These are phyloP conservation scores for Hirtodrosophila duncani DNA, from an alignment of 2,888 invertebrate genomes.

Conservation along the genomic window DNA sequence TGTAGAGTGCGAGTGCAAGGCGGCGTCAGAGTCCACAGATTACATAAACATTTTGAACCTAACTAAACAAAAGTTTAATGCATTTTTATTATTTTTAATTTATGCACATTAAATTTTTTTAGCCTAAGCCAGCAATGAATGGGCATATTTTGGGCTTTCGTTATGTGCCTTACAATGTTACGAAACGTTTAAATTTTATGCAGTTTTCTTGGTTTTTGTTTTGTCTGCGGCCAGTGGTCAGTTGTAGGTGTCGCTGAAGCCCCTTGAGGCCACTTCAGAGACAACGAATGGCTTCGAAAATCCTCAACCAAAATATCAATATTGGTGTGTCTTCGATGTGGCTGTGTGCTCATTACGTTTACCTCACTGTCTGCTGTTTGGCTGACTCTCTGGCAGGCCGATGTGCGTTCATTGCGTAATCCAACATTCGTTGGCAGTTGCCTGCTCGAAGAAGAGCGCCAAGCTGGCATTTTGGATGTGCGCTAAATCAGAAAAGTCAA, in stretches of 20 bases:
- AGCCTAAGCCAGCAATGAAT: conserved; percentile 40
- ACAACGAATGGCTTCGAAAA: conserved; percentile 10
- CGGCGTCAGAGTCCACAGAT: conserved; percentile 11
- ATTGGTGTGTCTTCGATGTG: conserved; percentile 42
- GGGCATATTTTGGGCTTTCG: conserved; percentile 25
- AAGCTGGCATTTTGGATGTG: conserved; percentile 12
- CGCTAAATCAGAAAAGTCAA: conserved; percentile 64
- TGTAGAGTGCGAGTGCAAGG: conserved; percentile 8
- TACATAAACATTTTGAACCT: conserved; percentile 44
- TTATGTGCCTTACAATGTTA: conserved; percentile 12
- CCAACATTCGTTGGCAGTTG: conserved; percentile 60
- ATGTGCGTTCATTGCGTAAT: conserved; percentile 72
- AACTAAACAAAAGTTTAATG: conserved; percentile 65
- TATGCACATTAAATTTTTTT: conserved; percentile 43
- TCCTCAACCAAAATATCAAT: conserved; percentile 65
- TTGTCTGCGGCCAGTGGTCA: too few relatives aligned
- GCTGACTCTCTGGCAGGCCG: conserved; percentile 13
- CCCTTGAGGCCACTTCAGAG: conserved; percentile 17
- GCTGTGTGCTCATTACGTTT: conserved; percentile 60
- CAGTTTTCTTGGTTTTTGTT: conserved; percentile 45
- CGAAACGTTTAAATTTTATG: conserved; percentile 36
- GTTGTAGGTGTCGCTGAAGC: conserved; percentile 59
- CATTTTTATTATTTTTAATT: conserved; percentile 63
- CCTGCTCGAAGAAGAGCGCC: conserved; percentile 30
- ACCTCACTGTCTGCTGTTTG: conserved; percentile 19